A percentile compares a stretch with the other conserved stretches of the same genome.
Conservation (phyloP, 2,113 vertebrate species). For the Etheostoma cragini region DNA sequence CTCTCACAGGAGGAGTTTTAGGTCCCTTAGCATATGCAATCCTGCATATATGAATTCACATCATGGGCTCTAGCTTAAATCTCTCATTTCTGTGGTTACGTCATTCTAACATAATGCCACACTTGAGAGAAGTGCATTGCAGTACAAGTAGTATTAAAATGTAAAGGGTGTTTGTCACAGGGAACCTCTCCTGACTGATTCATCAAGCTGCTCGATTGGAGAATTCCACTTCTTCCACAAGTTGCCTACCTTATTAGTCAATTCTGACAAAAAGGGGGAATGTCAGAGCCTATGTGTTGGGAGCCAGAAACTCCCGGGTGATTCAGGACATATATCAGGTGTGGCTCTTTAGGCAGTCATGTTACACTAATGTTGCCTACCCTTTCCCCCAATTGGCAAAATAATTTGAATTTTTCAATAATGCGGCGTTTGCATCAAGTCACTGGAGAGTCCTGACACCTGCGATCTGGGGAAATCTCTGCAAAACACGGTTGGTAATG, state of each 20-base stretch:
- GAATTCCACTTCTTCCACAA: constrained; percentile 2
- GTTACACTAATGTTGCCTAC: constrained; percentile 12
- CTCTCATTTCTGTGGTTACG: neutral
- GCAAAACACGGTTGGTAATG: constrained; percentile 71
- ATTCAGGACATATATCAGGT: constrained; percentile 7
- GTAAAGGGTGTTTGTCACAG: neutral
- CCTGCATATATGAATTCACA: constrained; percentile 10
- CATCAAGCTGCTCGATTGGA: neutral
- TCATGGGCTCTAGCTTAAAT: neutral
- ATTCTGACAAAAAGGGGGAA: neutral
- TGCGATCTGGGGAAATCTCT: constrained; percentile 76
- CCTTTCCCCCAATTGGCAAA: constrained; percentile 7
- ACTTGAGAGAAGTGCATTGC: constrained; percentile 4
- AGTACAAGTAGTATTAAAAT: neutral
- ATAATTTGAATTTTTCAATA: constrained; percentile 47
- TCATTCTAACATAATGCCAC: constrained; percentile 12
- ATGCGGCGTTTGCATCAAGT: constrained; percentile 38
- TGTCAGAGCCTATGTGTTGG: neutral
- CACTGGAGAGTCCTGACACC: constrained; percentile 54
- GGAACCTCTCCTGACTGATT: constrained; percentile 8
- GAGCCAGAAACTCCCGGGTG: neutral
- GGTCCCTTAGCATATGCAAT: neutral
- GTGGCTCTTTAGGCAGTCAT: neutral
- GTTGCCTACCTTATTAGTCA: neutral
- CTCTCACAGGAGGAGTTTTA: neutral